Evolutionary conservation across 2,113 vertebrate species (phyloP), one percentile per base, ranked within the genome.

Genomic region (Puntigrus tetrazona): DNA sequence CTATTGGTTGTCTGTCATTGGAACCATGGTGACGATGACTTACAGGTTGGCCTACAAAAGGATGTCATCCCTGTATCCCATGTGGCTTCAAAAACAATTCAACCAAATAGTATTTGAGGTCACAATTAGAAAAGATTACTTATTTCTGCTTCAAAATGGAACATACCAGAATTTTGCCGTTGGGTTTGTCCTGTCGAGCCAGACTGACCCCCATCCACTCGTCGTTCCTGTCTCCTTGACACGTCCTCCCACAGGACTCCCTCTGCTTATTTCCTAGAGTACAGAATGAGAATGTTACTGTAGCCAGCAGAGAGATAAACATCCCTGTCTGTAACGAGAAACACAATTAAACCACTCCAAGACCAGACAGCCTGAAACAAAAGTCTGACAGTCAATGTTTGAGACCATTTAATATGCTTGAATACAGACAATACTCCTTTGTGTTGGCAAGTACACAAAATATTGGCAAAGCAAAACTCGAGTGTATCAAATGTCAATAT

Each of bases 201-300:
- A 99, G 91, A 88, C 96, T 99, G 88, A 99, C 97, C 0, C 98
- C 98, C 97, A 99, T 99, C 98, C 98, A 99, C 92, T 99, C 97
- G 2, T 99, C 92, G 18, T 97, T 94, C 79, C 97, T 91, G 91
- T 99, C 96, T 81, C 96, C 98, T 89, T 94, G 95, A 89, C 98
- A 99, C 0, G 98, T 99, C 95, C 99, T 99, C 74, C 98, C 98
- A 78, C 98, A 99, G 8, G 94, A 88, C 20, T 88, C 90, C 22
- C 95, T 95, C 41, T 86, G 94, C 89, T 89, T 95, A 92, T 96
- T 98, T 92, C 96, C 97, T 99, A 92, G 43, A 85, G 77, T 34
- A 67, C 18, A 89, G 85, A 91, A 52, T 34, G 16, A 80, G 18
- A 77, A 75, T 2, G 1, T 69, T 55, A 36, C 20, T 70, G 77